A percentile compares a stretch with the other conserved stretches of the same genome.
Evolutionary conservation across 2,113 vertebrate species (phyloP).

Genomic region (Hippocampus abdominalis): DNA sequence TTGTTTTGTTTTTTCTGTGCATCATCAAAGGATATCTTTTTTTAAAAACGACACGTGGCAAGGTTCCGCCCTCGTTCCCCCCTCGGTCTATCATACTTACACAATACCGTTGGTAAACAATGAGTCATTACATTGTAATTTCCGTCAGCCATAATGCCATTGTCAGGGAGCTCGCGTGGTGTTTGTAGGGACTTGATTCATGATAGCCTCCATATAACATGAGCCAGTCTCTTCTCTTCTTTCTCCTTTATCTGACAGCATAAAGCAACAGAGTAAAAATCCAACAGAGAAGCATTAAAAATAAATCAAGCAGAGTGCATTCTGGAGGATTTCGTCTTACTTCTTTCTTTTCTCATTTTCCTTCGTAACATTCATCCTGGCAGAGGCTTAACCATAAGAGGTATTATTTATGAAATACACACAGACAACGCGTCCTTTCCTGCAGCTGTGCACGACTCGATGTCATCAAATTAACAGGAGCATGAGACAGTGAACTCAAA

Average conservation of each 20-base stretch:
- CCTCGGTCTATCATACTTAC: conserved; percentile 30
- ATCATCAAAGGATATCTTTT: conserved; percentile 25
- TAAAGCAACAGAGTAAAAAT: conserved; percentile 40
- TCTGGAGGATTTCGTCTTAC: conserved; percentile 42
- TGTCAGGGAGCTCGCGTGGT: conserved; percentile 34
- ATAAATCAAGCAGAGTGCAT: conserved; percentile 59
- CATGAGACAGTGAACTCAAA: conserved; percentile 67
- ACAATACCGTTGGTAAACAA: conserved; percentile 32
- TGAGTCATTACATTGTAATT: conserved; percentile 53
- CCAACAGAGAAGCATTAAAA: conserved; percentile 54
- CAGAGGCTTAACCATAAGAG: conserved; percentile 53
- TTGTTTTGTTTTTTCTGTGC: background rate
- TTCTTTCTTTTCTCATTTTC: conserved; percentile 45
- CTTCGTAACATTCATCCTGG: conserved; percentile 33
- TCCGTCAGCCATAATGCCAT: conserved; percentile 42
- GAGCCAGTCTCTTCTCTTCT: conserved; percentile 18
- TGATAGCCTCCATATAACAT: conserved; percentile 26
- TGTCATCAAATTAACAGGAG: conserved; percentile 74
- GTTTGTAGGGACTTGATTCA: conserved; percentile 32
- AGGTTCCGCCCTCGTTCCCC: conserved; percentile 7
- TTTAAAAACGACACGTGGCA: background rate
- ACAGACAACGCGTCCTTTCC: conserved; percentile 50
- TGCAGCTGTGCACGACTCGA: conserved; percentile 54
- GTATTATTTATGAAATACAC: conserved; percentile 71
- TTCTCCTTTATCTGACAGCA: conserved; percentile 25